Conservation (phyloP, 2,888 invertebrate species). For the Pollenia labialis region DNA sequence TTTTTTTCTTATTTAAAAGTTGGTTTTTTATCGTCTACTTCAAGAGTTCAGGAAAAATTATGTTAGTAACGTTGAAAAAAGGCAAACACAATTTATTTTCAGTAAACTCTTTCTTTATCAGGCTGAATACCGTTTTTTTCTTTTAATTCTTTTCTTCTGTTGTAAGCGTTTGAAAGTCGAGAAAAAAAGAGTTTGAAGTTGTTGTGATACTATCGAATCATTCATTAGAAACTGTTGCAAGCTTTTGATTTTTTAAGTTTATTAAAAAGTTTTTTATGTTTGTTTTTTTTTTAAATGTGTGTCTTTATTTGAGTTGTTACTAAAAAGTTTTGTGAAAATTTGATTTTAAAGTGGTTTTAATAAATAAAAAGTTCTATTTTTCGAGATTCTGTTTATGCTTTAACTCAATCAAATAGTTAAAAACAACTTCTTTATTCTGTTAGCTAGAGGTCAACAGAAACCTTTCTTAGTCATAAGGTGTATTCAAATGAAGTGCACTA, state of each 20-base stretch:
- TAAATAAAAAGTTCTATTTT: neutral
- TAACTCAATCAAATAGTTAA: no score
- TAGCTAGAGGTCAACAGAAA: no score
- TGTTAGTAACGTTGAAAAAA: conserved; percentile 14
- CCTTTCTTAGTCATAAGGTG: no score
- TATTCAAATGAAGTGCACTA: no score
- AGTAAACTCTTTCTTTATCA: conserved; percentile 31
- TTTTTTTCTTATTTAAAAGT: conserved; percentile 73
- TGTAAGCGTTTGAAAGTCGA: conserved; percentile 29
- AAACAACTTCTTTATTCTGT: no score
- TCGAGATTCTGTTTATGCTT: no score
- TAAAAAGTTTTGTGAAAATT: conserved; percentile 47
- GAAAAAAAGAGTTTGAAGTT: conserved; percentile 45
- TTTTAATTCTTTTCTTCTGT: conserved; percentile 9
- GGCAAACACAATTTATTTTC: conserved; percentile 56
- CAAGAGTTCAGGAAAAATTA: neutral
- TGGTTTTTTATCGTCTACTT: conserved; percentile 57
- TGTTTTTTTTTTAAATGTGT: conserved; percentile 24
- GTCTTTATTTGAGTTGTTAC: conserved; percentile 28
- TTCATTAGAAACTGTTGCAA: conserved; percentile 64
- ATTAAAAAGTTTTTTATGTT: conserved; percentile 66
- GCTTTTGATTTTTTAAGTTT: conserved; percentile 72
- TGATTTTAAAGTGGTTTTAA: conserved; percentile 35
- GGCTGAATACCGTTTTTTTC: neutral
- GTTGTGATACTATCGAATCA: conserved; percentile 32